Conservation (phyloP, 2,888 invertebrate species). For the Mesochorus sp. region DNA sequence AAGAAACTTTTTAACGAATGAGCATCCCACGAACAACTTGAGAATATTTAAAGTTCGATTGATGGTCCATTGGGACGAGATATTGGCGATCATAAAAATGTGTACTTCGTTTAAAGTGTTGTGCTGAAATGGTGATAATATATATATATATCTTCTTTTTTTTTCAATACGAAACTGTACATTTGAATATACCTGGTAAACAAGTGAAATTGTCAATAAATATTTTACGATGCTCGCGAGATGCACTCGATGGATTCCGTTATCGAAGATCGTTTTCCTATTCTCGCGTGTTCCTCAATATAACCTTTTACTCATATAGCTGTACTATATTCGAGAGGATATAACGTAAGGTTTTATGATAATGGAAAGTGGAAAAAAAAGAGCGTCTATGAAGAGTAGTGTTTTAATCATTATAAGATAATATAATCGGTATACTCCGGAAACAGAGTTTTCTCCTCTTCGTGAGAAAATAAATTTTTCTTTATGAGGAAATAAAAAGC, state of each 20-base stretch:
- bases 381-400: no score
- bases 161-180: slow-evolving; percentile 13
- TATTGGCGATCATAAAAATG: background rate
- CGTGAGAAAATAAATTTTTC: no score
- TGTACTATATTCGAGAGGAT: slow-evolving; percentile 1
- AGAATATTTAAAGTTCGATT: background rate
- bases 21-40: no score
- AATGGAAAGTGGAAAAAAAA: background rate
- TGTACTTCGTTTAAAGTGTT: background rate
- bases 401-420: no score
- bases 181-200: background rate
- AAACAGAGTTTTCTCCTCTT: no score
- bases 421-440: no score
- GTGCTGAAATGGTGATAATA: slow-evolving; percentile 10
- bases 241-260: background rate
- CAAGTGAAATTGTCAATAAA: slow-evolving; percentile 4
- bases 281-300: background rate
- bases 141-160: no score
- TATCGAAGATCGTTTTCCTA: background rate
- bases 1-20: background rate
- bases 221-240: slow-evolving; percentile 8
- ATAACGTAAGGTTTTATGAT: background rate
- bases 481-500: no score
- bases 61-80: background rate
- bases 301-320: background rate